These are phyloP conservation scores for Lepus oiostolus DNA, from an alignment of 2,797 vertebrate species.

Conservation along the genomic window DNA sequence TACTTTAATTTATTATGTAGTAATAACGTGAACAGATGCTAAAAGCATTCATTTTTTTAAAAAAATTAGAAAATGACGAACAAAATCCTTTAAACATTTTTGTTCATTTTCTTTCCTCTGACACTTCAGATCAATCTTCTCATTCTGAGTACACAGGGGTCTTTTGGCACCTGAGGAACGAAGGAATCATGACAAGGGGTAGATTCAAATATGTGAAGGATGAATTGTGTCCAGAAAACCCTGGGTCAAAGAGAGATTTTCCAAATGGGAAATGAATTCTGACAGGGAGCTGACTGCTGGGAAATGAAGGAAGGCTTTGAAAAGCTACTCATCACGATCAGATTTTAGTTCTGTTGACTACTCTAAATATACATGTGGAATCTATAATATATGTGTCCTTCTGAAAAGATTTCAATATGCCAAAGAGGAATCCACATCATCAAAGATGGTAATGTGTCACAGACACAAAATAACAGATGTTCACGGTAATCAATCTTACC, in stretches of 20 bases:
- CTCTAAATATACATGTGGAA: constrained; percentile 59
- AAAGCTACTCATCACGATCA: constrained; percentile 62
- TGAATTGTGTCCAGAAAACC: constrained; percentile 70
- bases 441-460: neutral
- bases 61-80: constrained; percentile 59
- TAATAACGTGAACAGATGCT: constrained; percentile 59
- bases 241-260: constrained; percentile 74
- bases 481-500: constrained; percentile 11
- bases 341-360: constrained; percentile 52
- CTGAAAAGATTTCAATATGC: constrained; percentile 63
- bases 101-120: constrained; percentile 54
- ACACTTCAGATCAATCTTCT: constrained; percentile 61
- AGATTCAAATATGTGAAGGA: constrained; percentile 72
- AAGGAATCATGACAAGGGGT: constrained; percentile 65
- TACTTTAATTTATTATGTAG: constrained; percentile 71
- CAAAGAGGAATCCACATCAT: neutral
- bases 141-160: constrained; percentile 47
- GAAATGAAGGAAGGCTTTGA: constrained; percentile 67
- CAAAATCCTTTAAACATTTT: constrained; percentile 53
- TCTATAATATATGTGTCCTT: constrained; percentile 13
- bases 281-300: constrained; percentile 72
- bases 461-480: constrained; percentile 7
- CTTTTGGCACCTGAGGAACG: constrained; percentile 63
- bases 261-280: constrained; percentile 80
- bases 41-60: constrained; percentile 51